Base-by-base conservation (phyloP, 1,140 invertebrate genomes). In the Eufriesea mexicana region DNA sequence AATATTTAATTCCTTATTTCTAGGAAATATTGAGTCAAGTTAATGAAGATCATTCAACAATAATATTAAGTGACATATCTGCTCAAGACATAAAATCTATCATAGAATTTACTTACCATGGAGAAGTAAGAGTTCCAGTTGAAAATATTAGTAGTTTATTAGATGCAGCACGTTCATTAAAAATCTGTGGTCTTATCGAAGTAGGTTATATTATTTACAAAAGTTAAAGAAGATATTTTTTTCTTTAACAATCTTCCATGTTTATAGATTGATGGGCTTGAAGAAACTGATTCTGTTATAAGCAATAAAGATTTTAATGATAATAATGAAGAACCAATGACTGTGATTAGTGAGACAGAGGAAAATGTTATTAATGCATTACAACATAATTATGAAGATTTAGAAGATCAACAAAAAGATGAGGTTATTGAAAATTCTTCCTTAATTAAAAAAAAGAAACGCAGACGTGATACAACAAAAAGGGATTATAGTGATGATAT, bases 81-180 rank as follows among this genome's bases (percentile, higher is more conserved):
- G 92, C 92, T 68, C 88, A 94, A 64, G 95, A 95, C 90, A 89
- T 95, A 45, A 93, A 92, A 84, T 92, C 93, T 16, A 94, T 95
- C 42, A 92, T 95, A 45, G 95, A 95, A 84, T 96, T 96, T 84
- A 95, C 95, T 84, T 96, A 96, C 89, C 94, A 95, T 85, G 96
- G 96, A 9, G 95, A 96, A 92, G 92, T 96, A 2, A 91, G 92
- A 83, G 92, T 95, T 35, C 92, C 93, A 82, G 92, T 94, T 35
- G 94, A 95, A 55, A 91, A 94, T 84, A 93, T 95, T 45, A 88
- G 88, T 57, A 93, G 90, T 74, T 89, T 96, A 6, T 86, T 95
- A 12, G 94, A 95, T 71, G 93, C 94, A 49, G 95, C 95, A 42
- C 94, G 94, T 78, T 90, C 91, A 1, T 84, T 95, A 20, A 94